Evolutionary conservation across 2,797 vertebrate genomes (phyloP).

Genomic region (Kryptolebias ocellatus): DNA sequence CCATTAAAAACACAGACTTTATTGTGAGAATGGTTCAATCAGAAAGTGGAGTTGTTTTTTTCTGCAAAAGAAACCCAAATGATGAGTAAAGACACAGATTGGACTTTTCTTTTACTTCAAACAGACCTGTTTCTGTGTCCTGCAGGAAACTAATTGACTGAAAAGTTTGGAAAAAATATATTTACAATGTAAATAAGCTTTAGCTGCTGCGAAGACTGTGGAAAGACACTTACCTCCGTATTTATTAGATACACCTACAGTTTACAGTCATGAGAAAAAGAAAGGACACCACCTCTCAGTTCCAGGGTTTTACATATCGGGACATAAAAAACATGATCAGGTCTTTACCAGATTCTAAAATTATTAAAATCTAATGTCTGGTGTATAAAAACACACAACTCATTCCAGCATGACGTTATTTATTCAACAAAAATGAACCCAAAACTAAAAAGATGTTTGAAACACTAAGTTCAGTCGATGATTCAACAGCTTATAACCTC

Average conservation of each 20-base stretch:
- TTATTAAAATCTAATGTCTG: too few species aligned
- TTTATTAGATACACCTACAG: neutral
- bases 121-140: constrained; percentile 16
- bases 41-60: neutral
- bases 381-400: too few species aligned
- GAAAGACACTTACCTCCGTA: neutral
- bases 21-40: neutral
- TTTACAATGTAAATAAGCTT: constrained; percentile 65
- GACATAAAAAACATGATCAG: too few species aligned
- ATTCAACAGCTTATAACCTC: too few species aligned
- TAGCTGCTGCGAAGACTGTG: constrained; percentile 39
- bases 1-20: neutral
- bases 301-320: too few species aligned
- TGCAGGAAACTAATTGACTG: constrained; percentile 30
- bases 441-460: too few species aligned
- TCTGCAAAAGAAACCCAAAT: neutral
- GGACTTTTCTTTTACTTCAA: constrained; percentile 11
- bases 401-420: too few species aligned
- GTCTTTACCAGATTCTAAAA: too few species aligned
- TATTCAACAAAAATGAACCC: too few species aligned
- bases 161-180: constrained; percentile 34
- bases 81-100: neutral
- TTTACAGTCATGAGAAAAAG: too few species aligned
- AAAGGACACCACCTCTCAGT: too few species aligned
- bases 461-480: too few species aligned